Evolutionary conservation across 2,113 vertebrate species (phyloP), one percentile per base, ranked within the genome.

Genomic region (Nyctereutes procyonoides): DNA sequence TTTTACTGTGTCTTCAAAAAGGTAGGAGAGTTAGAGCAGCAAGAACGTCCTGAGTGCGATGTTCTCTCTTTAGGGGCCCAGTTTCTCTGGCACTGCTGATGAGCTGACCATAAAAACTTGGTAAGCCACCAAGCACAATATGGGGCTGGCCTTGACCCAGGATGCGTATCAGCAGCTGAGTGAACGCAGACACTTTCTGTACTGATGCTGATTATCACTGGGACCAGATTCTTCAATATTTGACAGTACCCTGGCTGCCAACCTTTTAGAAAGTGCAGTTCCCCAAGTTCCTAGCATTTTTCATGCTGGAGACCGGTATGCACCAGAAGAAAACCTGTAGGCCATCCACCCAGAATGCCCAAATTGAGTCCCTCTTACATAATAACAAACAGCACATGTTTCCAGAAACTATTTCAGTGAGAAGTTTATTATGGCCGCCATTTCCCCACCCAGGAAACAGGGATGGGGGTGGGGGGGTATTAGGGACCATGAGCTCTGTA

Each of bases 401-500:
- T 96, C 99, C 99, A 24, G 99, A 99, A 97, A 99, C 97, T 48
- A 98, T 99, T 93, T 99, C 87, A 97, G 99, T 93, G 99, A 99
- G 98, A 99, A 99, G 98, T 99, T 99, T 48, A 98, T 99, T 43
- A 43, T 48, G 94, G 99, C 98, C 82, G 99, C 99, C 22, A 96
- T 99, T 86, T 99, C 99, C 74, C 99, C 99, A 32, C 99, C 99
- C 19, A 99, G 99, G 51, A 99, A 99, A 97, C 99, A 99, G 48
- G 99, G 99, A 1, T 99, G 99, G 99, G 99, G 99, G 1, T 99
- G 99, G 99, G 99, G 99, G 24, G 99, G 99, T 92, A 99, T 99
- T 98, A 99, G 99, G 99, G 99, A 99, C 98, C 99, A 99, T 56
- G 99, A 99, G 99, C 99, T 99, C 98, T 99, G 99, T 98, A 99